Percentiles rank a stretch among this genome's conserved stretches.
Evolutionary conservation across 2,888 invertebrate species (phyloP).

Genomic region (Cerastis leucographa): DNA sequence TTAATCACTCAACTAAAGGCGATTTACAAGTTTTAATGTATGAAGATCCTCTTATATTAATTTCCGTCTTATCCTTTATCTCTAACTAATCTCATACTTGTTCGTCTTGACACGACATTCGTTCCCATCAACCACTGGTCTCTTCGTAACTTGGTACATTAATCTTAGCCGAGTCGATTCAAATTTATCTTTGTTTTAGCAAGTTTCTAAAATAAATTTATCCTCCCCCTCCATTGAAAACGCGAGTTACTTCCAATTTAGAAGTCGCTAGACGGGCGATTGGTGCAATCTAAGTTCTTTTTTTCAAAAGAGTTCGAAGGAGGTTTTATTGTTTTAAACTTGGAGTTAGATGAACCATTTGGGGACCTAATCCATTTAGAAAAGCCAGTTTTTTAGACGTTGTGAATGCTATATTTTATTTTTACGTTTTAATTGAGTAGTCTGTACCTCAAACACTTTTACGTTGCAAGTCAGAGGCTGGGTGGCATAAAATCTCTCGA

Average conservation of each 20-base stretch:
- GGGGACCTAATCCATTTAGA: background rate
- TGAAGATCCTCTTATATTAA: constrained; percentile 57
- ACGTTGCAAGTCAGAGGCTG: background rate
- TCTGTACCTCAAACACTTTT: background rate
- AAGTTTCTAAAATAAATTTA: constrained; percentile 81
- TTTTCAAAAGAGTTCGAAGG: constrained; percentile 5
- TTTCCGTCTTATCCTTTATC: constrained; percentile 53
- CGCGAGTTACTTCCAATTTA: constrained; percentile 65
- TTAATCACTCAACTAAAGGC: constrained; percentile 37
- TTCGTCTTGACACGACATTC: constrained; percentile 62
- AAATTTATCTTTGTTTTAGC: constrained; percentile 84
- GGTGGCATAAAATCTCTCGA: too few relatives aligned
- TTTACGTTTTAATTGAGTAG: background rate
- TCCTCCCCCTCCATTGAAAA: constrained; percentile 67
- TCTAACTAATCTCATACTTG: constrained; percentile 58
- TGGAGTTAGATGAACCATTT: constrained; percentile 1
- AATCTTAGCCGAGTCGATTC: constrained; percentile 81
- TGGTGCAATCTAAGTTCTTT: constrained; percentile 22
- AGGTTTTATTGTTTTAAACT: constrained; percentile 31
- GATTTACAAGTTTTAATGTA: constrained; percentile 53
- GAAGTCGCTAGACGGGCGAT: constrained; percentile 43
- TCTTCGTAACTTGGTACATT: constrained; percentile 76
- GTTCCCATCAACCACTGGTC: constrained; percentile 64
- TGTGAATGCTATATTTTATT: background rate
- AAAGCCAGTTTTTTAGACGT: background rate